A percentile compares a stretch with the other conserved stretches of the same genome.
These are phyloP conservation scores for Toxostoma redivivum DNA, from an alignment of 2,113 vertebrate species.

Conservation along the genomic window DNA sequence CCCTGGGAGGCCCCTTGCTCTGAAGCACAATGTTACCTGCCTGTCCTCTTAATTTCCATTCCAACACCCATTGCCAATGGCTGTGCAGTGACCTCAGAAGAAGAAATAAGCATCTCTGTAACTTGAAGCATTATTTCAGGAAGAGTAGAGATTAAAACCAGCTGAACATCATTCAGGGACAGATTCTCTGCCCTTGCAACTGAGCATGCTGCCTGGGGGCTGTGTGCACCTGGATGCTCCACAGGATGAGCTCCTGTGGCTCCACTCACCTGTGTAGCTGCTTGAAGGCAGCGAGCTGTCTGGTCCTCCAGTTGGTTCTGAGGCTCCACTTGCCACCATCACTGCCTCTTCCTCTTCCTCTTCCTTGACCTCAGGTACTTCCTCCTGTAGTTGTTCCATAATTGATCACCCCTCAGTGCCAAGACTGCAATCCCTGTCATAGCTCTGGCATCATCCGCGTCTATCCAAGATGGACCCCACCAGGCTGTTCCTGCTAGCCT, in stretches of 20 bases:
- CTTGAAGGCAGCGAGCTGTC: conserved; percentile 69
- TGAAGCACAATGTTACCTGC: neutral
- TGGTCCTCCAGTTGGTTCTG: conserved; percentile 69
- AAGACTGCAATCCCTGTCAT: conserved; percentile 79
- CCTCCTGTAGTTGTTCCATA: conserved; percentile 81
- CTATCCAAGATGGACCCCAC: conserved; percentile 67
- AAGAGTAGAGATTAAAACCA: neutral
- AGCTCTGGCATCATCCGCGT: conserved; percentile 79
- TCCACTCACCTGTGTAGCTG: conserved; percentile 71
- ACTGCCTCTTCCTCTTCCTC: conserved; percentile 80
- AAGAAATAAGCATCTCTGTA: neutral
- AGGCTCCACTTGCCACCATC: conserved; percentile 54
- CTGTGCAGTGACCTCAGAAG: neutral
- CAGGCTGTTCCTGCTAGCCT: conserved; percentile 67
- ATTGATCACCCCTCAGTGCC: conserved; percentile 75
- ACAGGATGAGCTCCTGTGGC: neutral
- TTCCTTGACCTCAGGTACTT: conserved; percentile 77
- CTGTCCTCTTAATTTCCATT: neutral
- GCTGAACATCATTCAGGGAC: neutral
- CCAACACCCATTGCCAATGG: fast-evolving
- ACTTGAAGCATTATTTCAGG: neutral
- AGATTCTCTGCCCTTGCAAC: neutral
- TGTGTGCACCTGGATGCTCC: neutral
- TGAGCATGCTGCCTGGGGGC: neutral
- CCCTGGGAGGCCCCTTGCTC: neutral